Evolutionary conservation across 1,140 invertebrate genomes (phyloP).

Genomic region (Ruditapes philippinarum): DNA sequence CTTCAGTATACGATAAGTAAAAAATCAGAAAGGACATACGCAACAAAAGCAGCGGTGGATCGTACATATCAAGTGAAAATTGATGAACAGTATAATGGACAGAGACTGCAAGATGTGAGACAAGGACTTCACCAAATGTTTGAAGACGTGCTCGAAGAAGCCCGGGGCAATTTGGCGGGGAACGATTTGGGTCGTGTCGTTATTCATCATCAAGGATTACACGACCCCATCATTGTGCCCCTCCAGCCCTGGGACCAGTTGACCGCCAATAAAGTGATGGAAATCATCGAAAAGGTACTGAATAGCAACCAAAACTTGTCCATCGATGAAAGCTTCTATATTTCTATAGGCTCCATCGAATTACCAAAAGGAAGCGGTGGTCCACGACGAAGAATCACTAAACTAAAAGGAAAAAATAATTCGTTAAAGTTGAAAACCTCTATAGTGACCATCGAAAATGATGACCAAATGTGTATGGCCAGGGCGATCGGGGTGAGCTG

Average conservation of each 20-base stretch:
- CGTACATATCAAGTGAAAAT: conserved; percentile 23
- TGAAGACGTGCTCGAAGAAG: neutral
- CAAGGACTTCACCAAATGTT: neutral
- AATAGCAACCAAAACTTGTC: neutral
- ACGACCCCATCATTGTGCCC: too few species aligned
- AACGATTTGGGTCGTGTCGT: neutral
- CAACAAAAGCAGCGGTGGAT: conserved; percentile 31
- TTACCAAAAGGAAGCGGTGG: conserved; percentile 6
- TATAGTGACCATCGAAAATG: neutral
- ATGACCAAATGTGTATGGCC: conserved; percentile 27
- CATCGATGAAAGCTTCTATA: conserved; percentile 24
- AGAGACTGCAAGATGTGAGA: neutral
- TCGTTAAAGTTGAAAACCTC: neutral
- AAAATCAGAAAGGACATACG: neutral
- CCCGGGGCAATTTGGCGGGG: neutral
- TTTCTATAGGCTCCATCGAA: too few species aligned
- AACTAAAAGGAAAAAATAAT: neutral
- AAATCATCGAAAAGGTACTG: too few species aligned
- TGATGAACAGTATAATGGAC: conserved; percentile 2
- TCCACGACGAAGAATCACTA: neutral
- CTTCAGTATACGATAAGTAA: too few species aligned
- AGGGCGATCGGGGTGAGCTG: conserved; percentile 1
- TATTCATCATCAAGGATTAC: too few species aligned
- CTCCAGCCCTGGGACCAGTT: neutral
- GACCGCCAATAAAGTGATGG: too few species aligned